Conservation (phyloP, 1,140 invertebrate genomes). For the Magallana ariakensis region DNA sequence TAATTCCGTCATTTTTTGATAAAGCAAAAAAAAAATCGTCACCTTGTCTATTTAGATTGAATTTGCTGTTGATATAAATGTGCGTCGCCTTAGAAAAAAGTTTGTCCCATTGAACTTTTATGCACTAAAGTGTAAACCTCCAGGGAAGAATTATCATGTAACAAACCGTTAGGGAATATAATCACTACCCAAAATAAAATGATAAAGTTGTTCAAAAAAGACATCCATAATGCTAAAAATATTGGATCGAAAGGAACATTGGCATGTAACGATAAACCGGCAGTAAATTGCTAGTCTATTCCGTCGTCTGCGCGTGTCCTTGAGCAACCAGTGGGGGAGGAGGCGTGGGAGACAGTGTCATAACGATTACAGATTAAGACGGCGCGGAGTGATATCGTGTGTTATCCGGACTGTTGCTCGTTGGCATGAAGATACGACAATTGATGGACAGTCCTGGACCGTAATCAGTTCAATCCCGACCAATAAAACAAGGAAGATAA, state of each 20-base stretch:
- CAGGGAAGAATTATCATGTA: background rate
- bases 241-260: background rate
- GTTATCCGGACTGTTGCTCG: constrained; percentile 8
- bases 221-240: background rate
- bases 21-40: too few species aligned
- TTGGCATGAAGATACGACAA: constrained; percentile 17
- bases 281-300: background rate
- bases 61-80: too few species aligned
- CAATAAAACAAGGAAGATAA: background rate
- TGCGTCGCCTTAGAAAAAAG: too few species aligned
- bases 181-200: background rate
- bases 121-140: background rate
- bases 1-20: too few species aligned
- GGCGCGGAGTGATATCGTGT: background rate
- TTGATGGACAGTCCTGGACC: constrained; percentile 11
- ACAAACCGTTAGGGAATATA: background rate
- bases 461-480: background rate
- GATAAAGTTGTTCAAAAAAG: background rate
- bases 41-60: too few species aligned
- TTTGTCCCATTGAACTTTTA: too few species aligned
- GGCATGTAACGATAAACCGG: background rate
- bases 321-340: background rate
- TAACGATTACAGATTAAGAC: background rate
- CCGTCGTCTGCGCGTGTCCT: background rate
- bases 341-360: background rate